Base-by-base conservation (phyloP, 2,113 vertebrate genomes). In the Podarcis raffonei region DNA sequence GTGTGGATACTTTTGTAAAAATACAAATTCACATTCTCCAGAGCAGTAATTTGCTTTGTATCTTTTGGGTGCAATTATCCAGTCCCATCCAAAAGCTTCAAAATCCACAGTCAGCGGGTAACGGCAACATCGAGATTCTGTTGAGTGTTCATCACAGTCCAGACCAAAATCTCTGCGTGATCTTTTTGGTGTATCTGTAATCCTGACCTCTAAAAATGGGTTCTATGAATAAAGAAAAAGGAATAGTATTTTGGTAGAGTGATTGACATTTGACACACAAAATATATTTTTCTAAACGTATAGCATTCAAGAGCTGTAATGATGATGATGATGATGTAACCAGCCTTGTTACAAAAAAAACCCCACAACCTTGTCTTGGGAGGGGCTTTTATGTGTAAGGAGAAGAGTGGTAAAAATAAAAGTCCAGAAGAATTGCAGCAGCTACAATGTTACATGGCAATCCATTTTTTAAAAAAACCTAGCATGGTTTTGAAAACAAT, bases 31-130 rank as follows among this genome's bases (percentile, higher is more conserved):
- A 42, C 99, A 99, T 96, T 99, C 98, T 93, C 99, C 99, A 0
- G 98, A 99, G 97, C 99, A 99, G 80, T 99, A 99, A 93, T 99
- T 99, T 23, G 99, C 99, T 97, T 99, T 99, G 95, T 99, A 99
- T 97, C 99, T 98, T 91, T 99, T 99, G 11, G 99, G 99, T n/a
- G 99, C 99, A 2, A 99, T 99, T 96, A 99, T 99, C 99, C 99
- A 99, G 95, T 99, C 98, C 98, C 98, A 99, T 86, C 99, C 99
- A 1, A 99, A 99, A 86, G 98, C 98, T 95, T 99, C 99, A 27
- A 99, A 99, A 97, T 99, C 98, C 95, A 99, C 99, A 0, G 98
- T 99, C 91, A 99, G 98, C 0, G 98, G 98, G 89, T 99, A 99
- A 53, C 98, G 98, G 89, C 99, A 99, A 87, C 99, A 99, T 3